Evolutionary conservation across 1,140 invertebrate species (phyloP).

Genomic region (Drosophila sp.): DNA sequence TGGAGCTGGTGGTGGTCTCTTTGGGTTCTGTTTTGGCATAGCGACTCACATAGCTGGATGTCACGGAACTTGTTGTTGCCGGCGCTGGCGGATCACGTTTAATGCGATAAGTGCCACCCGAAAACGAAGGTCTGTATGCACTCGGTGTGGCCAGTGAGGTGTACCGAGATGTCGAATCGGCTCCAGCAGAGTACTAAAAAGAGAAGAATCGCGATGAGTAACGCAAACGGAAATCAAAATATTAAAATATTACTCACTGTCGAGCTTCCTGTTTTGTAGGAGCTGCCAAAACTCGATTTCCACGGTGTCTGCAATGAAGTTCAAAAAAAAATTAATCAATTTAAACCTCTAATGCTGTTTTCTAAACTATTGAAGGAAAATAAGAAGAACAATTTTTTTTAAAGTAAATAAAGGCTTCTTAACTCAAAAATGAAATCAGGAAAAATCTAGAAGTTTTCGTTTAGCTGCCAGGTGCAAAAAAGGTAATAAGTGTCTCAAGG

Average conservation of each 20-base stretch:
- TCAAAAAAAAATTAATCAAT: not conserved
- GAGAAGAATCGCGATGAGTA: not conserved
- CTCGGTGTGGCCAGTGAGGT: constrained; percentile 70
- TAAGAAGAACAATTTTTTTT: too few relatives aligned
- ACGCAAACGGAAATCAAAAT: not conserved
- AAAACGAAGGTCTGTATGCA: constrained; percentile 78
- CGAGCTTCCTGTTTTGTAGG: constrained; percentile 66
- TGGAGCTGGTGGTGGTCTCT: constrained; percentile 37
- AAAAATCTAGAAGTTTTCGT: too few relatives aligned
- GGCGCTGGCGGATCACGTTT: constrained; percentile 63
- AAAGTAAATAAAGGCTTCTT: too few relatives aligned
- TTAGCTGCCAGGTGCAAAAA: too few relatives aligned
- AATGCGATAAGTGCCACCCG: constrained; percentile 78
- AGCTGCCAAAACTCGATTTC: constrained; percentile 69
- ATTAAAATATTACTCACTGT: constrained; percentile 43
- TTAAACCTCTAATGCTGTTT: too few relatives aligned
- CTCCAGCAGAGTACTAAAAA: constrained; percentile 66
- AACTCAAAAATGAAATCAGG: too few relatives aligned
- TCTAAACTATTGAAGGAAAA: too few relatives aligned
- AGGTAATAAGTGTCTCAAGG: too few relatives aligned
- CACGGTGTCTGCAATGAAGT: constrained; percentile 63
- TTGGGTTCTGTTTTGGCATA: constrained; percentile 67
- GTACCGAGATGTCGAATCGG: constrained; percentile 67
- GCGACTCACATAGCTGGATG: constrained; percentile 66
- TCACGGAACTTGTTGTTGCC: constrained; percentile 23